A percentile compares a stretch with the other conserved stretches of the same genome.
Conservation (phyloP, 2,888 invertebrate genomes). For the Heliconius charithonia region DNA sequence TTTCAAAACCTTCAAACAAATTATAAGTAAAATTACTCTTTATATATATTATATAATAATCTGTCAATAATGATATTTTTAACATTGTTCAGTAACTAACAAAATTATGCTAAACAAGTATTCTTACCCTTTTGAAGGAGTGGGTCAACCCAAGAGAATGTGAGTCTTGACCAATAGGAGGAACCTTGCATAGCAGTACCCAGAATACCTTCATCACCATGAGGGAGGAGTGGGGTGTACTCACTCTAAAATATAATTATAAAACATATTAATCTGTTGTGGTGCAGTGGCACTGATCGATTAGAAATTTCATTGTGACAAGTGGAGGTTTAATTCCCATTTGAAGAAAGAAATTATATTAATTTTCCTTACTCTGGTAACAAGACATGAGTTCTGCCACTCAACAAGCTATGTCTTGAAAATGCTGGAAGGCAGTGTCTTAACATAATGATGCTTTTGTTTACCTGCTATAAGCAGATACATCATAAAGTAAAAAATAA, state of each 20-base stretch:
- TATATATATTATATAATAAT: neutral
- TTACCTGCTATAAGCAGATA: neutral
- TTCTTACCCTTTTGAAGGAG: constrained; percentile 89
- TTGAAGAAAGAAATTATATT: too few relatives aligned
- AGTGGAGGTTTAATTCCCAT: neutral
- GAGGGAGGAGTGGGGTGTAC: constrained; percentile 85
- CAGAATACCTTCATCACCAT: constrained; percentile 88
- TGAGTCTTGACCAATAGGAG: constrained; percentile 87
- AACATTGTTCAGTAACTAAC: neutral
- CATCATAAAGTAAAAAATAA: too few relatives aligned
- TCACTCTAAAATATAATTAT: constrained; percentile 77
- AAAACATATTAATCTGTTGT: constrained; percentile 11
- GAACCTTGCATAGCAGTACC: constrained; percentile 93
- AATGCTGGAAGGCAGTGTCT: neutral
- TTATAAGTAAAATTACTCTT: neutral
- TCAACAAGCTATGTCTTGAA: neutral
- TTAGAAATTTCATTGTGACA: too few relatives aligned
- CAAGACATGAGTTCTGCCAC: neutral
- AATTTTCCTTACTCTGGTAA: neutral
- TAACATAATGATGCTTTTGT: neutral
- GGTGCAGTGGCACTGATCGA: neutral
- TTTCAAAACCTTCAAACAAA: constrained; percentile 81
- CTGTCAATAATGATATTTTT: neutral
- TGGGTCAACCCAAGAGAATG: constrained; percentile 94
- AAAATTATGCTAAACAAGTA: neutral